Evolutionary conservation across 2,888 invertebrate species (phyloP).

Genomic region (Apomyelois bistriatella): DNA sequence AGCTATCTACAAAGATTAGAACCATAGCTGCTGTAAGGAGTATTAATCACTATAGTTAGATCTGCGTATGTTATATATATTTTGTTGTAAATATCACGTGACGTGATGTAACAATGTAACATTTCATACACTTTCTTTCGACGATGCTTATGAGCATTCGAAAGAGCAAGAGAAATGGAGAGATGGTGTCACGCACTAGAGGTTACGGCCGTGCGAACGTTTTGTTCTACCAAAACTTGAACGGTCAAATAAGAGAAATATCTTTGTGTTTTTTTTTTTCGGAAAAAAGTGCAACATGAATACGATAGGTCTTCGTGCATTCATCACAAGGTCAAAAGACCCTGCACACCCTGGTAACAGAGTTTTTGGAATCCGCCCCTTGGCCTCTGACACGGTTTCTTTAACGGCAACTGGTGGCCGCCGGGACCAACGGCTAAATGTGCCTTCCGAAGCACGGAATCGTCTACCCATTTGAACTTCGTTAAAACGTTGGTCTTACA

Average conservation of each 20-base stretch:
- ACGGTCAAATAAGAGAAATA: not conserved
- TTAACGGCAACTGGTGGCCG: too few species aligned
- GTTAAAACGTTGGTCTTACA: too few species aligned
- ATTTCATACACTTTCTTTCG: constrained; percentile 11
- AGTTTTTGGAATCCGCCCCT: too few species aligned
- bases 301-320: too few species aligned
- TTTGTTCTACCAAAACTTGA: not conserved
- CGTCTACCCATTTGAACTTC: too few species aligned
- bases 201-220: not conserved
- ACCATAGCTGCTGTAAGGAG: not conserved
- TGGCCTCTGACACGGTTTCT: too few species aligned
- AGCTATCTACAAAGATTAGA: too few species aligned
- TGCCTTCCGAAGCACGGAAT: too few species aligned
- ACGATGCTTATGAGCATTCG: constrained; percentile 4
- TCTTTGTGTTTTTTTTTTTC: not conserved
- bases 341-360: too few species aligned
- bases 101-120: constrained; percentile 10
- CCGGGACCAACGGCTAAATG: too few species aligned
- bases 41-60: not conserved
- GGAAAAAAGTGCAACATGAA: too few species aligned
- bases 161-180: constrained; percentile 11
- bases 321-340: too few species aligned
- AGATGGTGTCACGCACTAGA: constrained; percentile 11
- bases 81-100: constrained; percentile 9
- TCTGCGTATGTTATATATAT: not conserved